phyloP scores from a whole-genome alignment of 2,888 invertebrate species.

The Philereme vetulata region DNA sequence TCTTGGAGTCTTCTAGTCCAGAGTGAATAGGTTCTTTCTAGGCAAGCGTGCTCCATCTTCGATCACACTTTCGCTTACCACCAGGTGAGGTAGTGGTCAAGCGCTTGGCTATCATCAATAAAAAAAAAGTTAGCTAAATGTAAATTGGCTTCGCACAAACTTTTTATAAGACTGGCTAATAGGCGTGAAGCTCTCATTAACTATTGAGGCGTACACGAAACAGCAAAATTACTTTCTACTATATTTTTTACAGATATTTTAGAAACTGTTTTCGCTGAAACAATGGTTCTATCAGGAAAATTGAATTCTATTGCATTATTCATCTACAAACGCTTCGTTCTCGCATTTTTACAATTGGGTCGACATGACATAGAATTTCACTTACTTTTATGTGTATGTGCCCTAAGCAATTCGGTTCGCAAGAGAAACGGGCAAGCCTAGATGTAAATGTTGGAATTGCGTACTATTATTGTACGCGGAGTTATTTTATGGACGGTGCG shows the following conservation, averaged over 20 bases:
- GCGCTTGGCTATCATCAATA: no score
- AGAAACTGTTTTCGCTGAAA: slow-evolving; percentile 18
- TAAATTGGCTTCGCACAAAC: background rate
- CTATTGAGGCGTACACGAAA: background rate
- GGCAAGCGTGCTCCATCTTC: no score
- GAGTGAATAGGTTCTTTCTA: no score
- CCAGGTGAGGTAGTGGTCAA: no score
- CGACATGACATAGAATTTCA: slow-evolving; percentile 52
- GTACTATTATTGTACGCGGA: slow-evolving; percentile 7
- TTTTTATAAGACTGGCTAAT: background rate
- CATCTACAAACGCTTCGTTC: slow-evolving; percentile 39
- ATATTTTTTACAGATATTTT: background rate
- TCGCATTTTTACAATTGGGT: slow-evolving; percentile 48
- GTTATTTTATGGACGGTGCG: slow-evolving; percentile 19
- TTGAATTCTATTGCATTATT: slow-evolving; percentile 47
- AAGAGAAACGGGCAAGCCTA: slow-evolving; percentile 14
- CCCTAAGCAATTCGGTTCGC: slow-evolving; percentile 32
- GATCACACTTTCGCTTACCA: no score
- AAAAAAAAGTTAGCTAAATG: no score
- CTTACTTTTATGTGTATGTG: slow-evolving; percentile 49
- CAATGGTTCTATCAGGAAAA: slow-evolving; percentile 42
- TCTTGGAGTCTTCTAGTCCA: no score
- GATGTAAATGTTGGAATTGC: slow-evolving; percentile 14
- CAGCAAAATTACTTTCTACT: background rate
- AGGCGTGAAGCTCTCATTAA: background rate